Evolutionary conservation across 2,113 vertebrate species (phyloP).

Genomic region (Progne subis): DNA sequence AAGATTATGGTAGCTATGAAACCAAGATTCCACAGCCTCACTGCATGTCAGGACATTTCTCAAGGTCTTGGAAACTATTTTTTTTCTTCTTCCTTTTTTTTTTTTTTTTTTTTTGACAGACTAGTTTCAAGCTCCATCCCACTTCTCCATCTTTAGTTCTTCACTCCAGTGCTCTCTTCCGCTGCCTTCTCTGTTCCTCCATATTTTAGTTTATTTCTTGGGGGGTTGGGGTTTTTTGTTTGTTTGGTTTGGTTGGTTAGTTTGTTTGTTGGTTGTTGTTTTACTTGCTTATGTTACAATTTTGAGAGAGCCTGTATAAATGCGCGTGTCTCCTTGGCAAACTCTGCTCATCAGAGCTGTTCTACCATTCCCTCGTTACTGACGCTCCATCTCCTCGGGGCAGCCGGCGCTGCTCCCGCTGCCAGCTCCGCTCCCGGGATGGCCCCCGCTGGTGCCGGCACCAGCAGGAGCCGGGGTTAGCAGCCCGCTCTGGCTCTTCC

Average conservation of each 20-base stretch:
- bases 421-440: too few relatives aligned
- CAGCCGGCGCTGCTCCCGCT: too few relatives aligned
- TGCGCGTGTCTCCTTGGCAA: fast-evolving
- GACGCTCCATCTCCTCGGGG: too few relatives aligned
- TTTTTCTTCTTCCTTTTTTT: background rate
- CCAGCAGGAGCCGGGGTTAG: too few relatives aligned
- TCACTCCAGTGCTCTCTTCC: background rate
- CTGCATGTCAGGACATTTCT: background rate
- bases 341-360: too few relatives aligned
- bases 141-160: slow-evolving; percentile 18
- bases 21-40: background rate
- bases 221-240: background rate
- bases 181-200: background rate
- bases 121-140: background rate
- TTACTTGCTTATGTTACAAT: too few relatives aligned
- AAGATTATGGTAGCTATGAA: background rate
- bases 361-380: too few relatives aligned
- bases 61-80: background rate
- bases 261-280: too few relatives aligned
- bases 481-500: too few relatives aligned
- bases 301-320: background rate
- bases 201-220: background rate
- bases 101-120: background rate
- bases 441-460: too few relatives aligned
- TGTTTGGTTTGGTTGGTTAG: too few relatives aligned